Base-by-base conservation (phyloP, 2,113 vertebrate genomes). In the Anser brachyrhynchus region DNA sequence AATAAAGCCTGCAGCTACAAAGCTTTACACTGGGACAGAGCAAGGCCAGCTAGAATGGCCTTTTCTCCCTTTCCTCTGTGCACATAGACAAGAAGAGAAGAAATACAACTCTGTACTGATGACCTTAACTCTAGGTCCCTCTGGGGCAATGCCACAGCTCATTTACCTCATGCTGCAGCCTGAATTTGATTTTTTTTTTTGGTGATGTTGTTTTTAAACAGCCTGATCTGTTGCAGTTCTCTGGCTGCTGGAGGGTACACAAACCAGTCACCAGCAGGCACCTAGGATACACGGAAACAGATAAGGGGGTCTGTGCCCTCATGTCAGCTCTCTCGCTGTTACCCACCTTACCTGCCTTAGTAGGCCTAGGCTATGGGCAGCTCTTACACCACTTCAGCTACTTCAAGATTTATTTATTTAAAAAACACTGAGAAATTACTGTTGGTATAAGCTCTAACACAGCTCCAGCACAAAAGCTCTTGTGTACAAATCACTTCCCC, bases 61-160 rank as follows among this genome's bases (percentile, higher is more conserved):
- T 91, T 90, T 92, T 72, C 57, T 87, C 49, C 21, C 57, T 72
- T 78, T 82, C 31, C 26, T 66, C 22, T 33, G 3, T 14, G 82
- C 28, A 70, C 51, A 67, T 12, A 70, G 55, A 72, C 72, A 51
- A 76, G 58, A 87, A 55, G 51, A 94, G 35, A 54, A 87, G 46
- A 55, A 73, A 71, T 71, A 79, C 4, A 14, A 33, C n/a, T n/a
- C 62, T 55, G 21, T 49, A 43, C 33, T 75, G 73, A 81, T 90
- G 67, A 77, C 87, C 22, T 5, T 70, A 91, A 75, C 46, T 83
- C 55, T 33, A 67, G 75, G 82, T 80, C 82, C 84, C 78, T 95
- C 64, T 91, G 82, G 67, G 75, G 41, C 46, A 95, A 80, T 91
- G 93, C 71, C 94, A 93, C 85, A 97, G 87, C 87, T 96, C 75